Evolutionary conservation across 2,888 invertebrate species (phyloP).

Genomic region (Agrotis puta): DNA sequence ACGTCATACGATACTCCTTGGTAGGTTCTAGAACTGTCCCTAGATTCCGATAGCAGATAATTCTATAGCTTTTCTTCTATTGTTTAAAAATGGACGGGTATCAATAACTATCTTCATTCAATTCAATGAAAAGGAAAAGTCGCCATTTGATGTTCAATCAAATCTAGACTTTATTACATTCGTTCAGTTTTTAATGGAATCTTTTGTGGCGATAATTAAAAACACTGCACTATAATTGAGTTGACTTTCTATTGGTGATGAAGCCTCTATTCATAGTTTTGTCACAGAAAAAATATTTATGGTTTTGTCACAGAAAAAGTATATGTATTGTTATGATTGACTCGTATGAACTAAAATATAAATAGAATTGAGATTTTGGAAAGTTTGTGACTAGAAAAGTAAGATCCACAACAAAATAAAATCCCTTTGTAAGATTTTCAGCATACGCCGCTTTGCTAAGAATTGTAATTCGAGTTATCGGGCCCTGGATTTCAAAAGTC

Average conservation of each 20-base stretch:
- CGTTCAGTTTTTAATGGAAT: conserved; percentile 35
- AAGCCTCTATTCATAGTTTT: neutral
- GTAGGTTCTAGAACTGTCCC: no score
- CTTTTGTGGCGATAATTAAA: conserved; percentile 43
- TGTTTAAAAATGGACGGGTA: neutral
- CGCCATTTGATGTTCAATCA: conserved; percentile 26
- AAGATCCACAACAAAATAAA: no score
- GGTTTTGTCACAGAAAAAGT: neutral
- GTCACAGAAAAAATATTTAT: neutral
- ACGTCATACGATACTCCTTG: no score
- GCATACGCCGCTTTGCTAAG: no score
- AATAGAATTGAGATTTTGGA: no score
- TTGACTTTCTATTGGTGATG: conserved; percentile 41
- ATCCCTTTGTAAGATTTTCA: no score
- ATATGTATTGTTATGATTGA: neutral
- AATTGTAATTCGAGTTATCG: no score
- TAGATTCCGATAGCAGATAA: neutral
- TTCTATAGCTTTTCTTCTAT: neutral
- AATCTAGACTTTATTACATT: conserved; percentile 13
- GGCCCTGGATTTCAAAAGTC: no score
- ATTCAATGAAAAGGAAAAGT: conserved; percentile 8
- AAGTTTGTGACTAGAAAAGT: no score
- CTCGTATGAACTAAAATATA: neutral
- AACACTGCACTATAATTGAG: conserved; percentile 20
- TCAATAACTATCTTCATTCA: conserved; percentile 7